Percentiles rank a stretch among this genome's conserved stretches.
Conservation (phyloP, 2,888 invertebrate genomes). For the Anoncus sp. region DNA sequence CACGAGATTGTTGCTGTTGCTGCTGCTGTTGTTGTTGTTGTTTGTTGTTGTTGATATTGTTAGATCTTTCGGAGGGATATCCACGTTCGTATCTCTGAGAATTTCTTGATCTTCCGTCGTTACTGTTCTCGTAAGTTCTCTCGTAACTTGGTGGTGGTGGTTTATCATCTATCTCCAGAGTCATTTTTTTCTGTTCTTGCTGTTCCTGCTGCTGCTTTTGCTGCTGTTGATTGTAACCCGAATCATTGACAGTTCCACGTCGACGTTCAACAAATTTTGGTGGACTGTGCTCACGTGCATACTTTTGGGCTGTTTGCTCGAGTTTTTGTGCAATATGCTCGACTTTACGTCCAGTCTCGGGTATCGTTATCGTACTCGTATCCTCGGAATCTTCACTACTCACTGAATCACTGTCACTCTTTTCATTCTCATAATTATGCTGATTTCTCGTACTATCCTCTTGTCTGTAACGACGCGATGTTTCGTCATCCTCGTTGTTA, state of each 20-base stretch:
- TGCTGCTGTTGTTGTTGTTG: conserved; percentile 51
- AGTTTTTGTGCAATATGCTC: conserved; percentile 82
- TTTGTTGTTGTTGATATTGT: conserved; percentile 34
- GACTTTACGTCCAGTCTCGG: conserved; percentile 80
- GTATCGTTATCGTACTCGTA: conserved; percentile 80
- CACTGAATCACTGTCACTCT: conserved; percentile 73
- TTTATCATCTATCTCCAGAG: conserved; percentile 67
- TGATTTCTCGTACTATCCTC: conserved; percentile 63
- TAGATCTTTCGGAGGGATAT: conserved; percentile 44
- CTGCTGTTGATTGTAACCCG: conserved; percentile 43
- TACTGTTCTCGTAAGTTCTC: conserved; percentile 63
- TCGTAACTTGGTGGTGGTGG: conserved; percentile 71
- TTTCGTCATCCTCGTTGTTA: conserved; percentile 47
- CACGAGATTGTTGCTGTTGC: conserved; percentile 49
- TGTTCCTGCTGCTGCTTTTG: conserved; percentile 36
- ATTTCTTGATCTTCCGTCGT: conserved; percentile 64
- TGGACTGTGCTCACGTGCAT: conserved; percentile 81
- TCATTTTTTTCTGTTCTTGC: conserved; percentile 63
- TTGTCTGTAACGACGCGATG: conserved; percentile 50
- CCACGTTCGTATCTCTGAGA: conserved; percentile 59
- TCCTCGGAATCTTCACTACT: conserved; percentile 79
- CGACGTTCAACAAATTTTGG: conserved; percentile 80
- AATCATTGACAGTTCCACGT: conserved; percentile 53
- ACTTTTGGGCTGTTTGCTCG: conserved; percentile 82
- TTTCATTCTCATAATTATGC: conserved; percentile 77